These are phyloP conservation scores for Drosophila paranaensis DNA, from an alignment of 2,888 invertebrate genomes.

Conservation along the genomic window DNA sequence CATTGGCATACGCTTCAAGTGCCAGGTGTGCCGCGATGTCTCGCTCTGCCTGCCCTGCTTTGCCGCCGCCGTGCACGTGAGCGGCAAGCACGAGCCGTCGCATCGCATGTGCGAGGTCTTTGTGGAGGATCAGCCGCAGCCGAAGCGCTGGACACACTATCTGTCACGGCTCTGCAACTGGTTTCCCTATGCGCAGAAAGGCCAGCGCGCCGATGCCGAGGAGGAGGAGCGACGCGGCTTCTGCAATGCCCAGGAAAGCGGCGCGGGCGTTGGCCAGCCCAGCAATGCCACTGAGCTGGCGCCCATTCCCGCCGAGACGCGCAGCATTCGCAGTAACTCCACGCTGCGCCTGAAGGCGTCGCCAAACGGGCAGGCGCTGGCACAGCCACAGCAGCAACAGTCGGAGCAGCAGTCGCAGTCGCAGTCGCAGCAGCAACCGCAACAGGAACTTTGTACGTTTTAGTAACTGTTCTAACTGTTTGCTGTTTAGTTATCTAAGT, in stretches of 20 bases:
- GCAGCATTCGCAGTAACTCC: conserved; percentile 52
- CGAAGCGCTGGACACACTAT: conserved; percentile 77
- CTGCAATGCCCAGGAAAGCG: conserved; percentile 75
- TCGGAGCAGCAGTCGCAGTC: too few relatives aligned
- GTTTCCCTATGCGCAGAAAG: conserved; percentile 55
- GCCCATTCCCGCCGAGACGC: conserved; percentile 65
- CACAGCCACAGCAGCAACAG: conserved; percentile 12
- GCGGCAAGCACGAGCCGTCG: conserved; percentile 76
- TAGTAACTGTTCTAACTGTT: too few relatives aligned
- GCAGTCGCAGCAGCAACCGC: conserved; percentile 18
- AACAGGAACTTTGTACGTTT: conserved; percentile 59
- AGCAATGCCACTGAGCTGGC: conserved; percentile 49
- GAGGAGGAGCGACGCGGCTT: conserved; percentile 78
- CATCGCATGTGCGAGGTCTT: conserved; percentile 84
- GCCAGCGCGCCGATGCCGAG: conserved; percentile 47
- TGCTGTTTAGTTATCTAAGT: too few relatives aligned
- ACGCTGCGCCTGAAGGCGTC: conserved; percentile 33
- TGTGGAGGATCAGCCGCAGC: conserved; percentile 79
- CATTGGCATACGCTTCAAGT: conserved; percentile 84
- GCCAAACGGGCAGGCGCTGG: conserved; percentile 12
- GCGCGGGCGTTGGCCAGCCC: conserved; percentile 25
- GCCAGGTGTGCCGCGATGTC: conserved; percentile 81
- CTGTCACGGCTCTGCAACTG: conserved; percentile 80
- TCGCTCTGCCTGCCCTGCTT: conserved; percentile 84
- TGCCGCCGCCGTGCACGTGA: conserved; percentile 73